Evolutionary conservation across 1,140 invertebrate species (phyloP), one percentile per base, ranked within the genome.

Genomic region (Gryllus bimaculatus): DNA sequence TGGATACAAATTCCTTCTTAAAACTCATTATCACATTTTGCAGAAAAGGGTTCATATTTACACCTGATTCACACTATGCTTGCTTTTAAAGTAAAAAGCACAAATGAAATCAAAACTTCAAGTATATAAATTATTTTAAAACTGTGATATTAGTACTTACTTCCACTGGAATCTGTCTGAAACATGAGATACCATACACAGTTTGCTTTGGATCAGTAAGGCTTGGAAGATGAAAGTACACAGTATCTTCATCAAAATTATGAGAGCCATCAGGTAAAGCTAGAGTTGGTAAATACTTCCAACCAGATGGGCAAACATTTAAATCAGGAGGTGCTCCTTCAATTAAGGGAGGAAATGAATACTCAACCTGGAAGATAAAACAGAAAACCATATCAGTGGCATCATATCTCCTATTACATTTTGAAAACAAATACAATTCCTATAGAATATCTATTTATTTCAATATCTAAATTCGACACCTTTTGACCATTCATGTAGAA

Each of bases 191-290:
- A 10, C 97, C 97, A 90, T 94, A 99, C 12, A 99, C 91, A 73
- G 97, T 98, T 82, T 92, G 89, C 78, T 92, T 91, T 26, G 93
- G 91, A 84, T 96, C 91, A 20, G 90, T 92, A 39, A 96, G 87
- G 83, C 95, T 95, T 48, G 97, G 97, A 79, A 99, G 87, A 87
- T 98, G 95, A 86, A 99, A 99, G 87, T 94, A 99, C 78, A 98
- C 95, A 0, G 96, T 97, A 85, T 99, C 98, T 85, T 97, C 93
- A 79, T 94, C 90, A 86, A 93, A 98, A 88, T 99, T 99, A 84
- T 99, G 98, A 47, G 97, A 97, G 76, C 98, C 98, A 91, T 99
- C 98, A 39, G 98, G 98, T 80, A 99, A 87, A 0, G 97, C 97
- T 39, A 99, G 85, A 0, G 97, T 97, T 75, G 98, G 96, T 48